phyloP scores from a whole-genome alignment of 2,797 vertebrate genomes.

The Poecile montanus region DNA sequence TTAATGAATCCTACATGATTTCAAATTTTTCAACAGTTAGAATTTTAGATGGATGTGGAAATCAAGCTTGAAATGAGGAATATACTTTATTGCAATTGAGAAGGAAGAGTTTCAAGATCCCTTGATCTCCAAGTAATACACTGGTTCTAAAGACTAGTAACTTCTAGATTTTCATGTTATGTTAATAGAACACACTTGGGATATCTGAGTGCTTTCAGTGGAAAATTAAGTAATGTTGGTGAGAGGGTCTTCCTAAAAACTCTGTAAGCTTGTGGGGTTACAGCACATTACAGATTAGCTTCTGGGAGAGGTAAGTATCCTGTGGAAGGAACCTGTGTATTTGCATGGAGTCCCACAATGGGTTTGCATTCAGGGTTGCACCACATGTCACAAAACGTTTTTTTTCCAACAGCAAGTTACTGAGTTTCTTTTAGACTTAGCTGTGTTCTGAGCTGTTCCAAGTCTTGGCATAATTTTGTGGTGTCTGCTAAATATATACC shows the following conservation, averaged over 20 bases:
- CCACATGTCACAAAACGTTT: not conserved
- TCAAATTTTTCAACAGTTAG: not conserved
- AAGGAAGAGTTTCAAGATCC: not conserved
- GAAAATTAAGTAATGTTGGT: not conserved
- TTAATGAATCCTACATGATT: not conserved
- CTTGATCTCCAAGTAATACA: not conserved
- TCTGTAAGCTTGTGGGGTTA: not conserved
- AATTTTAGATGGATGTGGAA: not conserved
- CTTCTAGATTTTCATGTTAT: not conserved
- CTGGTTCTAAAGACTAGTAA: not conserved
- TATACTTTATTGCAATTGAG: not conserved
- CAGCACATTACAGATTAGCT: not conserved
- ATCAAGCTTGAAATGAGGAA: not conserved
- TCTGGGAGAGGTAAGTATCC: not conserved
- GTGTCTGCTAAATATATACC: not conserved
- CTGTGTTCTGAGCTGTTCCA: not conserved
- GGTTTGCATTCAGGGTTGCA: not conserved
- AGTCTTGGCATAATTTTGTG: not conserved
- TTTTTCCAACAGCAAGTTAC: not conserved
- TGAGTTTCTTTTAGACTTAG: not conserved
- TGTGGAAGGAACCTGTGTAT: not conserved
- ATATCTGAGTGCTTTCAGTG: not conserved
- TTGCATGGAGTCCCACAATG: not conserved
- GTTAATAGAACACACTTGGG: not conserved
- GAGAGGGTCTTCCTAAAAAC: not conserved